phyloP scores from a whole-genome alignment of 2,888 invertebrate genomes.

The Hoplodrina blanda region DNA sequence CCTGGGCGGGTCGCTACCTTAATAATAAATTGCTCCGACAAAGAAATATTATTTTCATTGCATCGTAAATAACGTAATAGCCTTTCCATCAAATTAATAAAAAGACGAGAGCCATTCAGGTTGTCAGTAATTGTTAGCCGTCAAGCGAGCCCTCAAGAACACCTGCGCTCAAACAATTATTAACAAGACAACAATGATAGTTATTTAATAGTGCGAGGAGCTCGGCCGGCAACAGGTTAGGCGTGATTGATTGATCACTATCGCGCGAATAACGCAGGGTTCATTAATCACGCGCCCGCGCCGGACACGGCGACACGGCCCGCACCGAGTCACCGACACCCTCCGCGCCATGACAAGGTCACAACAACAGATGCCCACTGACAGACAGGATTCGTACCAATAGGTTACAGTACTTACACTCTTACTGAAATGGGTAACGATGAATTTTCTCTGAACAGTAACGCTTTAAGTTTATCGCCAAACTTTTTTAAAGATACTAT shows the following conservation, averaged over 20 bases:
- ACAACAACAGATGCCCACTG: constrained; percentile 41
- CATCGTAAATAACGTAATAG: constrained; percentile 17
- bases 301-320: constrained; percentile 49
- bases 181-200: constrained; percentile 61
- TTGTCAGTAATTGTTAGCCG: constrained; percentile 16
- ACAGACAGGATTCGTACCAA: constrained; percentile 8
- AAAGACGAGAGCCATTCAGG: constrained; percentile 16
- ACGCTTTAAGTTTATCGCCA: background rate
- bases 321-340: constrained; percentile 38
- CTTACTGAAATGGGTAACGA: background rate
- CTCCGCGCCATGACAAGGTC: constrained; percentile 53
- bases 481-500: background rate
- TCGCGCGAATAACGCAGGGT: constrained; percentile 69
- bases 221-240: constrained; percentile 71
- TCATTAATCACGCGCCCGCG: constrained; percentile 72
- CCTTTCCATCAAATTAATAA: constrained; percentile 16
- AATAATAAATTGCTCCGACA: constrained; percentile 29
- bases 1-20: background rate
- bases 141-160: constrained; percentile 16
- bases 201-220: constrained; percentile 55
- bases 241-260: constrained; percentile 72
- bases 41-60: constrained; percentile 22
- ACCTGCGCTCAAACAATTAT: constrained; percentile 50
- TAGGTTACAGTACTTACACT: background rate
- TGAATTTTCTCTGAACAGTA: background rate